These are phyloP conservation scores for Agrotis clavis DNA, from an alignment of 2,888 invertebrate genomes.

Conservation along the genomic window DNA sequence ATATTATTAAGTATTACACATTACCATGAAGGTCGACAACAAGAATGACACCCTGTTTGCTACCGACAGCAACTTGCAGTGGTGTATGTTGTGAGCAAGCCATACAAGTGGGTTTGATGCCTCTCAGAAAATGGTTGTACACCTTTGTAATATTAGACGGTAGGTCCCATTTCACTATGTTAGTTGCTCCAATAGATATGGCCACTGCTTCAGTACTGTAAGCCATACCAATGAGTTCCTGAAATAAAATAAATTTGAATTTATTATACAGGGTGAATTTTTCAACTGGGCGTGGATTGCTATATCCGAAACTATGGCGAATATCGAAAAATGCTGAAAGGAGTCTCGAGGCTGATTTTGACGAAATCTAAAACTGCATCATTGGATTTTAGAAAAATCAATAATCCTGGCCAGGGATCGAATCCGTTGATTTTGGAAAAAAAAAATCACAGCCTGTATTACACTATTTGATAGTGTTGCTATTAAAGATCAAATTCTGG, in stretches of 20 bases:
- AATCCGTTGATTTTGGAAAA: too few relatives aligned
- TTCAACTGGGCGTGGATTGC: too few relatives aligned
- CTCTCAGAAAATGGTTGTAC: conserved; percentile 75
- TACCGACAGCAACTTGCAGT: conserved; percentile 84
- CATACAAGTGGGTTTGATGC: conserved; percentile 80
- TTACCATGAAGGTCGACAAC: conserved; percentile 83
- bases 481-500: too few relatives aligned
- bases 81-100: conserved; percentile 81
- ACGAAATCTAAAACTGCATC: too few relatives aligned
- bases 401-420: too few relatives aligned
- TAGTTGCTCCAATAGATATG: conserved; percentile 87
- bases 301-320: too few relatives aligned
- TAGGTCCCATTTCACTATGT: conserved; percentile 89
- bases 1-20: not conserved
- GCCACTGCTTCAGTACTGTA: conserved; percentile 85
- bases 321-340: too few relatives aligned
- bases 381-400: too few relatives aligned
- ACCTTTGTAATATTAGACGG: conserved; percentile 85
- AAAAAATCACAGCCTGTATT: too few relatives aligned
- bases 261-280: too few relatives aligned
- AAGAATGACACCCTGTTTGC: conserved; percentile 86
- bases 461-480: too few relatives aligned
- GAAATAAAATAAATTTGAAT: conserved; percentile 51
- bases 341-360: too few relatives aligned
- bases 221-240: conserved; percentile 86